These are phyloP conservation scores for Lophochroa leadbeateri DNA, from an alignment of 2,113 vertebrate genomes.

Conservation along the genomic window DNA sequence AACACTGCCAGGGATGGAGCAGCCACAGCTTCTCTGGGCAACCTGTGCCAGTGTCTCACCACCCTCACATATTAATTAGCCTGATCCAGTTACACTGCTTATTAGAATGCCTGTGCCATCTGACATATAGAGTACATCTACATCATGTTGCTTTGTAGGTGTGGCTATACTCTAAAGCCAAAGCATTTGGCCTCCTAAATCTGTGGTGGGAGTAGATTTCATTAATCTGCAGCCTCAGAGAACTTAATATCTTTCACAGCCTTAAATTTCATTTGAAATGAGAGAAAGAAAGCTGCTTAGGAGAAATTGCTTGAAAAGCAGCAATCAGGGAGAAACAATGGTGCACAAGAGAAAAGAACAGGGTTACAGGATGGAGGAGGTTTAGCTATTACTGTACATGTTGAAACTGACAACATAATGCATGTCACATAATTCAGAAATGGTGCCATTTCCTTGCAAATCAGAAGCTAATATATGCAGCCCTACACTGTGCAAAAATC, in stretches of 20 bases:
- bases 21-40: background rate
- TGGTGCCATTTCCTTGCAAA: constrained; percentile 28
- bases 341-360: background rate
- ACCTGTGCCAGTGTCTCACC: background rate
- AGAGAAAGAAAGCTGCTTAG: background rate
- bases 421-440: background rate
- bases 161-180: background rate
- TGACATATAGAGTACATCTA: background rate
- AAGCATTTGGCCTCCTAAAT: background rate
- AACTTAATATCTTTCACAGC: background rate
- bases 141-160: background rate
- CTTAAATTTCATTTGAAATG: background rate
- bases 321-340: background rate
- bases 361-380: background rate
- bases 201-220: background rate
- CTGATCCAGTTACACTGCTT: background rate
- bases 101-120: background rate
- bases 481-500: constrained; percentile 6
- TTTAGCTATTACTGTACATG: background rate
- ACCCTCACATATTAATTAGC: background rate
- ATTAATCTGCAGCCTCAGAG: background rate
- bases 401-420: constrained; percentile 31
- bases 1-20: background rate
- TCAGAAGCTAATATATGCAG: constrained; percentile 46
- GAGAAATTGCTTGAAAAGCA: background rate